Conservation (phyloP, 2,797 vertebrate species). For the Hirundo rustica region DNA sequence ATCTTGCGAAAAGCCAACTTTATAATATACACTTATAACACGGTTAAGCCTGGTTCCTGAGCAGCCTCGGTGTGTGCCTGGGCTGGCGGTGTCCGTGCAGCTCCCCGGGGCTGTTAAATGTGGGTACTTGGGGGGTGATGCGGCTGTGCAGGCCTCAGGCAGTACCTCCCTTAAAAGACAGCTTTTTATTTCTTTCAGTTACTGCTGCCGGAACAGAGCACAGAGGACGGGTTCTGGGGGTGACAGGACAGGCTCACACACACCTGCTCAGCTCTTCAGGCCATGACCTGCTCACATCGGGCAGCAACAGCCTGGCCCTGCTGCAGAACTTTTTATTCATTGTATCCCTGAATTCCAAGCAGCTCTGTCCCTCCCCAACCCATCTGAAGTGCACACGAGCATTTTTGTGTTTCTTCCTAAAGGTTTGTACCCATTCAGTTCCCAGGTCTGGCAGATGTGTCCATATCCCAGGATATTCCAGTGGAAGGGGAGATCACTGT, state of each 20-base stretch:
- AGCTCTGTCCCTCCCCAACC: neutral
- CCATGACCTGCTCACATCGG: accelerated
- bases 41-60: accelerated
- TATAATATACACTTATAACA: too few relatives aligned
- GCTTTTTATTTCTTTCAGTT: neutral
- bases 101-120: neutral
- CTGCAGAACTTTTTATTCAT: accelerated
- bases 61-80: neutral
- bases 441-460: constrained; percentile 90
- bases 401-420: neutral
- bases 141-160: neutral
- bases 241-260: neutral
- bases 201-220: accelerated
- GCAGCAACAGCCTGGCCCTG: accelerated
- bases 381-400: accelerated
- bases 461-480: constrained; percentile 88
- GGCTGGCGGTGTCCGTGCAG: accelerated
- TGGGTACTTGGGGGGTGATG: accelerated
- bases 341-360: neutral
- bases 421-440: constrained; percentile 70
- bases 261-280: neutral
- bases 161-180: accelerated
- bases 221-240: neutral
- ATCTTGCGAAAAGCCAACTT: too few relatives aligned
- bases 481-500: constrained; percentile 94